A percentile compares a stretch with the other conserved stretches of the same genome.
Evolutionary conservation across 2,113 vertebrate genomes (phyloP).

Genomic region (Tetraodon nigroviridis): DNA sequence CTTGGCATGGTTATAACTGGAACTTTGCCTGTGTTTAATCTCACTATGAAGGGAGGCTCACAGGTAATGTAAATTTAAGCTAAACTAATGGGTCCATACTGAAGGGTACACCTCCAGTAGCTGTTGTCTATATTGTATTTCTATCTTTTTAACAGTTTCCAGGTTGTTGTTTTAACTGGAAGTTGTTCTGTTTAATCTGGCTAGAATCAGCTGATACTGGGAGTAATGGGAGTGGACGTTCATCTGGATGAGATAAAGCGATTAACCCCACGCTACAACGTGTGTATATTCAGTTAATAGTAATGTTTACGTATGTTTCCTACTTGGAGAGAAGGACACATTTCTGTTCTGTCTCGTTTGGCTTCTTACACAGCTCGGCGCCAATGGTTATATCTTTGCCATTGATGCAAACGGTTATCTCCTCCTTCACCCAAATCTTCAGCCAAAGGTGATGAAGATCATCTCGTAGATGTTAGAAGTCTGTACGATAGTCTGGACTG

Average conservation of each 20-base stretch:
- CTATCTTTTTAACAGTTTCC: not conserved
- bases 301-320: not conserved
- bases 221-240: slow-evolving; percentile 96
- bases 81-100: too few species aligned
- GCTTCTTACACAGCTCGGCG: slow-evolving; percentile 73
- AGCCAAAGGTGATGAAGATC: slow-evolving; percentile 78
- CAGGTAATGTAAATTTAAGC: slow-evolving; percentile 71
- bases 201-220: slow-evolving; percentile 96
- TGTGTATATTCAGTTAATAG: slow-evolving; percentile 62
- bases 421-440: slow-evolving; percentile 94
- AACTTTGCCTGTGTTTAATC: slow-evolving; percentile 95
- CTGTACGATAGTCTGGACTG: not conserved
- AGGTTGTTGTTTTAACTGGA: not conserved
- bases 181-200: slow-evolving; percentile 23
- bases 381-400: slow-evolving; percentile 97
- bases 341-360: not conserved
- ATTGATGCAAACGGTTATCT: slow-evolving; percentile 98
- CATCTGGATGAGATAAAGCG: slow-evolving; percentile 95
- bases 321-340: not conserved
- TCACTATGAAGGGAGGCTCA: slow-evolving; percentile 87
- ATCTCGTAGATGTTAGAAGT: not conserved
- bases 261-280: slow-evolving; percentile 90
- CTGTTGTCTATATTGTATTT: too few species aligned
- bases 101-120: too few species aligned
- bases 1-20: slow-evolving; percentile 96